phyloP scores from a whole-genome alignment of 2,888 invertebrate species.

The Torymus auratus region DNA sequence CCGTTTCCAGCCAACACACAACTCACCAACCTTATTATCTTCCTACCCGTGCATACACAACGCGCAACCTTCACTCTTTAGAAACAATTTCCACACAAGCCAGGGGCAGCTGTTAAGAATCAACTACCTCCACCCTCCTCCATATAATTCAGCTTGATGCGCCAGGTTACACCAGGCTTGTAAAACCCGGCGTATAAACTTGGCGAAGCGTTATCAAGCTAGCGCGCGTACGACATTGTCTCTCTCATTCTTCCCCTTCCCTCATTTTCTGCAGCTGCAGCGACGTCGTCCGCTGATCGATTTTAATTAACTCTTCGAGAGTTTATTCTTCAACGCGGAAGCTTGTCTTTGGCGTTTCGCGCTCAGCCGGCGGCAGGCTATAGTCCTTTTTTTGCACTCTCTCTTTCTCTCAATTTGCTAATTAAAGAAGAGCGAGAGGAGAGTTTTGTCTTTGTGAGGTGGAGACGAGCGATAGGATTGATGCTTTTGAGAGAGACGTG shows the following conservation, averaged over 20 bases:
- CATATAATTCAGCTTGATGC: constrained; percentile 55
- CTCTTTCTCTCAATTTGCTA: constrained; percentile 29
- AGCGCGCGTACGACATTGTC: not conserved
- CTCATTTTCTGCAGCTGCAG: too few species aligned
- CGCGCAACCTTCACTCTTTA: not conserved
- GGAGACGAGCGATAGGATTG: too few species aligned
- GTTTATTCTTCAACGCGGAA: not conserved
- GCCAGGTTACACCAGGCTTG: constrained; percentile 14
- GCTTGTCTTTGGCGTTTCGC: constrained; percentile 1
- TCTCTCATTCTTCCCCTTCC: not conserved
- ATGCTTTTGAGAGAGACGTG: too few species aligned
- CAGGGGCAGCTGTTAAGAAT: constrained; percentile 39
- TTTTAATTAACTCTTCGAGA: constrained; percentile 49
- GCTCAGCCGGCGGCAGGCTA: not conserved
- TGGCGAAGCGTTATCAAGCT: constrained; percentile 14
- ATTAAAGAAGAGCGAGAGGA: constrained; percentile 26
- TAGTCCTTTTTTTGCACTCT: not conserved
- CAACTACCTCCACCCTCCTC: not conserved
- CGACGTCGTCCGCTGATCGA: constrained; percentile 19
- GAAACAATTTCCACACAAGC: constrained; percentile 46
- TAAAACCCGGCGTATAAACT: constrained; percentile 22
- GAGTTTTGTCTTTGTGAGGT: too few species aligned
- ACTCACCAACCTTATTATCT: too few species aligned
- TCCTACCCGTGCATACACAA: too few species aligned
- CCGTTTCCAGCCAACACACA: too few species aligned